Evolutionary conservation across 2,888 invertebrate genomes (phyloP), one percentile per base, ranked within the genome.

Genomic region (Andrena dorsata): DNA sequence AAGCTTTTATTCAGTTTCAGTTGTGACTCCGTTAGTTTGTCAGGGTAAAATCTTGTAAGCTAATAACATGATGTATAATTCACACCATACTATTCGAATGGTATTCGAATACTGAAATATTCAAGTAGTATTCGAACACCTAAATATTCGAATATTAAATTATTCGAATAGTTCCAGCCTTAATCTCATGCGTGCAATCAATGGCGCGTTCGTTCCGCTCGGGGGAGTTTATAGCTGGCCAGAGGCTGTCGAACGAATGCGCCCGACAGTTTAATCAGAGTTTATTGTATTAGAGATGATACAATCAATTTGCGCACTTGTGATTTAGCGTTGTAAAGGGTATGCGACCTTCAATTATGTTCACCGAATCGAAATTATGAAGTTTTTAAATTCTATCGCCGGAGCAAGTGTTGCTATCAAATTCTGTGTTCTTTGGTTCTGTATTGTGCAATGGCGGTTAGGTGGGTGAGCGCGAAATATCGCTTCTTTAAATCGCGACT

Each of bases 271-370:
- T 30, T 32, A 65, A 70, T 83, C 77, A 63, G 71, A 72, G 83
- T 82, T 83, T 82, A 83, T 82, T 75, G 82, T 78, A 75, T 69
- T 83, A 77, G 77, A 81, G 82, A 82, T 71, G 71, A 77, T 83
- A 83, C 83, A 83, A 83, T 83, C 82, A 82, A 82, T 83, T 72
- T 63, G 82, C 75, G 83, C 82, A 83, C 74, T 83, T 83, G 83
- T 83, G 83, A 82, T 75, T 82, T 75, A 80, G 63, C 51, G 53
- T 71, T 53, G 64, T 70, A 68, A 74, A 73, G 32, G 26, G 49
- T 73, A 73, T 69, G 81, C 68, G 68, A 70, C 30, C 69, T 26
- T 76, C 69, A 68, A 58, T 65, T 76, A 80, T 56, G 66, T 72
- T 72, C 65, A 61, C 71, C 65, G 61, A 61, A 66, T 66, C 56